Conservation (phyloP, 2,113 vertebrate species). For the Oriolus oriolus region DNA sequence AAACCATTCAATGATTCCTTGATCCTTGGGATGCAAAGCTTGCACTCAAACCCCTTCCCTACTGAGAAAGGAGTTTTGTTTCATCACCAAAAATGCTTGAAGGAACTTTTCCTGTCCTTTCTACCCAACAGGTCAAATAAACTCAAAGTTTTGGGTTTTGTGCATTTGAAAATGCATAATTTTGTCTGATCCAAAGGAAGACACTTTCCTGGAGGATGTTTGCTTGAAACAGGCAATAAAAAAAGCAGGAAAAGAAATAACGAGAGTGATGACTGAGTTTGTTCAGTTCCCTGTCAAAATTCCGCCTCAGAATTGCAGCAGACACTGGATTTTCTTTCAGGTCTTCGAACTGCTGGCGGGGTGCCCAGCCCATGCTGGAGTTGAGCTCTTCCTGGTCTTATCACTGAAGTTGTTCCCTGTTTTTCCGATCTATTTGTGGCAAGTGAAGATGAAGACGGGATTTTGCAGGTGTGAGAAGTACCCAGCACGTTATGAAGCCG, state of each 20-base stretch:
- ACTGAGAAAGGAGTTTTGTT: background rate
- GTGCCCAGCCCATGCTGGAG: background rate
- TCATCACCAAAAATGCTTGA: background rate
- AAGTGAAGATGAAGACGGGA: background rate
- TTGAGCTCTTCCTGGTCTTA: background rate
- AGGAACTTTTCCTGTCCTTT: background rate
- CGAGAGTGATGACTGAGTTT: background rate
- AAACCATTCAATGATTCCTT: background rate
- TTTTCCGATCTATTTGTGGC: background rate
- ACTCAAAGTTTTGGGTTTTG: background rate
- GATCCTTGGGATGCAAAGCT: background rate
- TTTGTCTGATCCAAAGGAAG: background rate
- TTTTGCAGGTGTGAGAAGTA: background rate
- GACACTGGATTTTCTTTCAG: background rate
- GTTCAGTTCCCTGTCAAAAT: background rate
- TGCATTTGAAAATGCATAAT: background rate
- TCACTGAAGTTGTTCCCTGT: background rate
- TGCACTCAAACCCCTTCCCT: background rate
- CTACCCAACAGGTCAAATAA: background rate
- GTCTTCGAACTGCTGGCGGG: background rate
- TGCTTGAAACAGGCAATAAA: background rate
- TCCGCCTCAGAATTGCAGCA: background rate
- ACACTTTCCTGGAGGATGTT: background rate
- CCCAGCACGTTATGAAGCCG: background rate
- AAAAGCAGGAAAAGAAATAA: background rate